Conservation (phyloP, 2,113 vertebrate genomes). For the Hucho hucho region DNA sequence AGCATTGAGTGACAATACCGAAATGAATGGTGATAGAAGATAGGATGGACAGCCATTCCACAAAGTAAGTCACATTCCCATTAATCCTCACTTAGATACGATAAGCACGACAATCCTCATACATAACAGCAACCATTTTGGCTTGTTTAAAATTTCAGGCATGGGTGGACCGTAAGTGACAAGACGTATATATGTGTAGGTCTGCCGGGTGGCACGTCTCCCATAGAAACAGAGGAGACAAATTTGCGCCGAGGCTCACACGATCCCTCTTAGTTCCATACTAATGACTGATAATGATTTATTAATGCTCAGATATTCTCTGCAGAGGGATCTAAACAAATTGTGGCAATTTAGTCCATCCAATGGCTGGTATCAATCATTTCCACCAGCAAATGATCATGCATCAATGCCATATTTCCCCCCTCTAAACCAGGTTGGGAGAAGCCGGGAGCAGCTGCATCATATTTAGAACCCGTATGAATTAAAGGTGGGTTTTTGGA, state of each 20-base stretch:
- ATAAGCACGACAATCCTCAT: slow-evolving; percentile 31
- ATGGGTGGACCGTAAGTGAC: slow-evolving; percentile 41
- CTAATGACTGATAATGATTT: slow-evolving; percentile 81
- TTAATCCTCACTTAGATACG: slow-evolving; percentile 25
- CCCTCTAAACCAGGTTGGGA: slow-evolving; percentile 38
- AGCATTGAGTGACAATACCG: neutral
- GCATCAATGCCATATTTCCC: slow-evolving; percentile 64
- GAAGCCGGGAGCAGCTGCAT: slow-evolving; percentile 47
- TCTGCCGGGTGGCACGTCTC: slow-evolving; percentile 50
- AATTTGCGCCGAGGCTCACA: slow-evolving; percentile 59
- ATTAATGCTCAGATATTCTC: slow-evolving; percentile 77
- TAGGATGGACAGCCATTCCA: neutral
- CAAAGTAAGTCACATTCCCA: slow-evolving; percentile 18
- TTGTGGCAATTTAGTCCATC: slow-evolving; percentile 74
- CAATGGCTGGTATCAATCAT: slow-evolving; percentile 70
- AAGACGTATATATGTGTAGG: slow-evolving; percentile 63
- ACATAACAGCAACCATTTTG: slow-evolving; percentile 41
- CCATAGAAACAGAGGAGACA: slow-evolving; percentile 51
- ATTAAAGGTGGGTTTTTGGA: slow-evolving; percentile 19
- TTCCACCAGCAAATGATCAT: slow-evolving; percentile 43
- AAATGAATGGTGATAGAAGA: slow-evolving; percentile 5
- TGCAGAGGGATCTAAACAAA: slow-evolving; percentile 73
- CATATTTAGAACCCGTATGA: slow-evolving; percentile 43
- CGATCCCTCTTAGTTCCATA: slow-evolving; percentile 47
- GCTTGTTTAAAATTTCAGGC: slow-evolving; percentile 51